These are phyloP conservation scores for Aphelenchoides avenae DNA, from an alignment of 1,140 invertebrate species.

Conservation along the genomic window DNA sequence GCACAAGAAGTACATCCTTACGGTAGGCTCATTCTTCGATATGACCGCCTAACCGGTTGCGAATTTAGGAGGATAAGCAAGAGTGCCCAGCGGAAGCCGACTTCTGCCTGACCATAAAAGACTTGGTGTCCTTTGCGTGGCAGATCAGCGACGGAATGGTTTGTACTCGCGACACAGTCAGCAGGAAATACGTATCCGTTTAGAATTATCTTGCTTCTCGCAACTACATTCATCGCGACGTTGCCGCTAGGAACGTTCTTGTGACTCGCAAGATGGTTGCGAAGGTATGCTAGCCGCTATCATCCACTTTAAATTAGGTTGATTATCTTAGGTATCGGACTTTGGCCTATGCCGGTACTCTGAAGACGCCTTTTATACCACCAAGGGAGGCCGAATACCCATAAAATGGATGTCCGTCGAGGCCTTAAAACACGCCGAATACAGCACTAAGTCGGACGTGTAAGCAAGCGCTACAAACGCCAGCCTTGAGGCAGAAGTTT, in stretches of 20 bases:
- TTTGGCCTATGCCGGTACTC: constrained; percentile 25
- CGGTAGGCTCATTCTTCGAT: constrained; percentile 4
- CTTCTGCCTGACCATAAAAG: constrained; percentile 10
- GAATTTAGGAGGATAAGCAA: not conserved
- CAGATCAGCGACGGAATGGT: constrained; percentile 19
- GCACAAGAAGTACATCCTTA: too few species aligned
- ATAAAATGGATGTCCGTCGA: constrained; percentile 32
- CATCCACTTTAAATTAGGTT: too few species aligned
- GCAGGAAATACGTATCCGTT: too few species aligned
- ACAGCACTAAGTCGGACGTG: constrained; percentile 17
- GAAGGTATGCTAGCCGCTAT: constrained; percentile 9
- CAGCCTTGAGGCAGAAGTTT: too few species aligned
- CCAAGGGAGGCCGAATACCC: constrained; percentile 23
- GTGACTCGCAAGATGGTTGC: constrained; percentile 9
- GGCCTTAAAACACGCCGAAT: constrained; percentile 19
- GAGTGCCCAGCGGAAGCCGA: too few species aligned
- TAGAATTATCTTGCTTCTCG: constrained; percentile 8
- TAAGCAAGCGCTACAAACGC: too few species aligned
- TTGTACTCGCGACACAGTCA: not conserved
- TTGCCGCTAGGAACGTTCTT: constrained; percentile 23
- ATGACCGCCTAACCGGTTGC: not conserved
- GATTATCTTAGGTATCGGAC: constrained; percentile 19
- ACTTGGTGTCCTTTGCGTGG: constrained; percentile 15
- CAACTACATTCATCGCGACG: constrained; percentile 20
- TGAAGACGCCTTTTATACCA: constrained; percentile 22